phyloP scores from a whole-genome alignment of 2,797 vertebrate species.

The Gobio occitaniae region DNA sequence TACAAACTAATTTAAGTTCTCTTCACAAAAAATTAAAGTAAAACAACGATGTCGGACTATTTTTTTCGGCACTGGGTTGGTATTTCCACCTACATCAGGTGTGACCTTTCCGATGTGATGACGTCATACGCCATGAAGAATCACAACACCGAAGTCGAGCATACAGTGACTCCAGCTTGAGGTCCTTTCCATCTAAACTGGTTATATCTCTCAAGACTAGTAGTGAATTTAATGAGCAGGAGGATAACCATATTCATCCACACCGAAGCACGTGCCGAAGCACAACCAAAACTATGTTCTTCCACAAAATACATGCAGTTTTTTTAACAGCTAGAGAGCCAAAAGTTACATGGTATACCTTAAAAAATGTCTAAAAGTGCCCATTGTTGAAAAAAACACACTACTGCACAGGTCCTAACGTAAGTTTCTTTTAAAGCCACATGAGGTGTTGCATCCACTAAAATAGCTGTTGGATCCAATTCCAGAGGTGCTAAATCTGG shows the following conservation, averaged over 20 bases:
- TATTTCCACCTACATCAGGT: too few relatives aligned
- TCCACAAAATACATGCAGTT: too few relatives aligned
- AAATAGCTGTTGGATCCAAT: slow-evolving; percentile 8
- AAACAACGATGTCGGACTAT: too few relatives aligned
- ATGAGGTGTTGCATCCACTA: not conserved
- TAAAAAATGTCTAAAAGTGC: not conserved
- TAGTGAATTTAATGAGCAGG: not conserved
- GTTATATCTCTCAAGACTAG: not conserved
- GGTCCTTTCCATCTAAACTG: not conserved
- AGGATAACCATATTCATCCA: not conserved
- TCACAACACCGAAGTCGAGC: too few relatives aligned
- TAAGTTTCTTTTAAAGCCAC: not conserved
- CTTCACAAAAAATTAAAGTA: too few relatives aligned
- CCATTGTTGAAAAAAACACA: not conserved
- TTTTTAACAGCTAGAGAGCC: not conserved
- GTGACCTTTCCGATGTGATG: too few relatives aligned
- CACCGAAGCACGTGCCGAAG: not conserved
- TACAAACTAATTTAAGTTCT: too few relatives aligned
- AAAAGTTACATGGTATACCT: not conserved
- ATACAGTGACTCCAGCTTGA: not conserved
- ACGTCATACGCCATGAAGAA: too few relatives aligned
- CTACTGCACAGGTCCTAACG: not conserved
- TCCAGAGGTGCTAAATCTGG: not conserved
- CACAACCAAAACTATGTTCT: not conserved
- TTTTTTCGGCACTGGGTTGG: too few relatives aligned